Conservation (phyloP, 2,888 invertebrate genomes). For the Adelognathus sp. region DNA sequence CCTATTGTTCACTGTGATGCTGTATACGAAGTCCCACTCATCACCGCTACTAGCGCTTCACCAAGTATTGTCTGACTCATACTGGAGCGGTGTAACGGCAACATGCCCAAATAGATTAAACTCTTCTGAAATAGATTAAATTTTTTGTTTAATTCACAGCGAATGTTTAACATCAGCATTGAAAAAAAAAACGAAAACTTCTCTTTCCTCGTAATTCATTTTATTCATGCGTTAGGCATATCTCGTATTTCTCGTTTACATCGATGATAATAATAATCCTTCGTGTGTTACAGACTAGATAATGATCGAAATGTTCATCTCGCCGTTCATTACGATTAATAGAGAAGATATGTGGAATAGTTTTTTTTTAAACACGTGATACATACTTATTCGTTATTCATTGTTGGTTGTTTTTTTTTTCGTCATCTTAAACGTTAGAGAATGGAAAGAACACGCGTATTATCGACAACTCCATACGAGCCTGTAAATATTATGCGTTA, state of each 20-base stretch:
- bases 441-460: constrained; percentile 1
- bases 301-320: constrained; percentile 27
- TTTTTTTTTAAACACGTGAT: constrained; percentile 47
- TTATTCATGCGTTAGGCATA: constrained; percentile 48
- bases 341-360: constrained; percentile 58
- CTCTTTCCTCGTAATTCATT: constrained; percentile 26
- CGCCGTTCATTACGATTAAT: constrained; percentile 48
- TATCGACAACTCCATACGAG: not conserved
- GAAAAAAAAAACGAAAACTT: not conserved
- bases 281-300: constrained; percentile 41
- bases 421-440: not conserved
- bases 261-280: constrained; percentile 50
- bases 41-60: not conserved
- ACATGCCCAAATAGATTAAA: not conserved
- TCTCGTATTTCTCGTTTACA: constrained; percentile 49
- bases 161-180: too few relatives aligned
- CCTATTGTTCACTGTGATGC: not conserved
- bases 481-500: constrained; percentile 12
- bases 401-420: not conserved
- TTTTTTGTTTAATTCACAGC: not conserved
- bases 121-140: not conserved
- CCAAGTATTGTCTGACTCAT: not conserved
- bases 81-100: not conserved
- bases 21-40: not conserved
- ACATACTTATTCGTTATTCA: too few relatives aligned